Base-by-base conservation (phyloP, 2,888 invertebrate species). In the Nomada hirtipes region DNA sequence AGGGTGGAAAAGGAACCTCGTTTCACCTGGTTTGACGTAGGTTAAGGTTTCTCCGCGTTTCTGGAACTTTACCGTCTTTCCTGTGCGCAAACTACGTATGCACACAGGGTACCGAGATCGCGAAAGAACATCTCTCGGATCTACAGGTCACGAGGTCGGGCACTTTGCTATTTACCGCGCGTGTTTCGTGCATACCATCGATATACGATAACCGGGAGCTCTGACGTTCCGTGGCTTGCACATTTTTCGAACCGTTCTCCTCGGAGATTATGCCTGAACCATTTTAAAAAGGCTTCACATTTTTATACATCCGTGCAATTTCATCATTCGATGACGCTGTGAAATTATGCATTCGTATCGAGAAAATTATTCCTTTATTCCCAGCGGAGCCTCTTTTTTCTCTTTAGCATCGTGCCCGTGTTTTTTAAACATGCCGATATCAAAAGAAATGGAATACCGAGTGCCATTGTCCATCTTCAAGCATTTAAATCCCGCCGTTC, bases 131-230 rank as follows among this genome's bases (percentile, higher is more conserved):
- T 79, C 82, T 79, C 71, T 70, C 18, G 47, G 79, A 82, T 75
- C 79, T 75, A 75, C 75, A 36, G 79, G 82, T 79, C 68, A 82
- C 57, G 68, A 23, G 82, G 82, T 75, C 82, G 72, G 52, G 61
- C 59, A 73, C 55, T 82, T 82, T 57, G 78, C 75, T 71, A 82
- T 82, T 79, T 82, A 61, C 57, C 68, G 72, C 82, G 53, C 72
- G 72, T 65, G 74, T 60, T 53, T 60, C 29, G 42, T 44, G 18
- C 47, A 57, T 52, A 63, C 57, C 61, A 68, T 73, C 57, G 79
- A 75, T 65, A 68, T 42, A 53, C 70, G 79, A 82, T 82, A 70
- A 74, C 60, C 81, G 50, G 18, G 23, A 20, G 15, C 13, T 36
- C 36, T 52, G 50, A 64, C 68, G 26, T 57, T 68, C 71, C 50